Evolutionary conservation across 2,888 invertebrate genomes (phyloP).

Genomic region (Drosophila antonietae): DNA sequence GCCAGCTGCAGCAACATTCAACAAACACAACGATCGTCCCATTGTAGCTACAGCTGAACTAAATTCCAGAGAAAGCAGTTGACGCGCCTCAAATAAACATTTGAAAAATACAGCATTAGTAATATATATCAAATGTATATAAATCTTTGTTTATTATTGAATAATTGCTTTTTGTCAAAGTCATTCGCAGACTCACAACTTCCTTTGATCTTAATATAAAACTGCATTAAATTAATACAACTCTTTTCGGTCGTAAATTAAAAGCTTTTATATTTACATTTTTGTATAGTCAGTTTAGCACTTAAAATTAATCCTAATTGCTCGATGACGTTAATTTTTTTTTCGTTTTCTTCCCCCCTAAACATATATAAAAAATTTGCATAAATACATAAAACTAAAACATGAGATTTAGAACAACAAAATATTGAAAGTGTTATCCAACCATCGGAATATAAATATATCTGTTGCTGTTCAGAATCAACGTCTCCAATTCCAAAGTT

Average conservation of each 20-base stretch:
- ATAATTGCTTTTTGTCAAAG: background rate
- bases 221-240: background rate
- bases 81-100: too few relatives aligned
- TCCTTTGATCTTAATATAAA: background rate
- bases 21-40: constrained; percentile 1
- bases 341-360: background rate
- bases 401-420: background rate
- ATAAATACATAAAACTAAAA: background rate
- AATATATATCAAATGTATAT: background rate
- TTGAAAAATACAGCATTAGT: too few relatives aligned
- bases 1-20: constrained; percentile 42
- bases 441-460: background rate
- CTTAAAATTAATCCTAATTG: background rate
- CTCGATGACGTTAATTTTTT: background rate
- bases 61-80: background rate
- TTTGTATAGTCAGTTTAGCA: background rate
- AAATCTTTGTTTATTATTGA: background rate
- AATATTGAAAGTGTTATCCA: background rate
- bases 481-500: background rate
- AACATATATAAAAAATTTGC: background rate
- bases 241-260: too few relatives aligned
- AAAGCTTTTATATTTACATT: too few relatives aligned
- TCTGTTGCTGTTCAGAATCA: background rate
- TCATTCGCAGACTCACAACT: too few relatives aligned
- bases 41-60: constrained; percentile 36